Evolutionary conservation across 2,113 vertebrate genomes (phyloP).

Genomic region (Equus quagga): DNA sequence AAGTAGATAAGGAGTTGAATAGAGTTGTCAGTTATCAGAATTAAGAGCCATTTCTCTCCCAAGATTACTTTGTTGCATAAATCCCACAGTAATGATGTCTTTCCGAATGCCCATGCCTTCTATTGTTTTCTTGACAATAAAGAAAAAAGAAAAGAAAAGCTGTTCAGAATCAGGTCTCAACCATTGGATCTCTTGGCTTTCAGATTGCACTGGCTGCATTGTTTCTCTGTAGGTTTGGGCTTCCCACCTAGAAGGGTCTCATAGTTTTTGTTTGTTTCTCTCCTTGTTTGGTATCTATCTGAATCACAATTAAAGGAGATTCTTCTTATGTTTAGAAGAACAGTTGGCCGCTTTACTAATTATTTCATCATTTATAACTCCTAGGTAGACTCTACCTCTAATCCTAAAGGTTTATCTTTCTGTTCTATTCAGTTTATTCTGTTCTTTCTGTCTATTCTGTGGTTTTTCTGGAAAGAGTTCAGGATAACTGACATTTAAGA

Average conservation of each 20-base stretch:
- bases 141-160: background rate
- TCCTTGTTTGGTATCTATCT: background rate
- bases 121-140: background rate
- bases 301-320: conserved; percentile 29
- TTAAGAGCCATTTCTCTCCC: conserved; percentile 30
- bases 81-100: background rate
- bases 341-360: background rate
- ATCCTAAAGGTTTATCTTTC: background rate
- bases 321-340: conserved; percentile 34
- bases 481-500: background rate
- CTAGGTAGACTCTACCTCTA: background rate
- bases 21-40: conserved; percentile 1
- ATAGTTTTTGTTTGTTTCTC: background rate
- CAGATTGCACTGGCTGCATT: background rate
- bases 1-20: background rate
- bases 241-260: background rate
- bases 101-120: background rate
- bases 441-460: too few species aligned
- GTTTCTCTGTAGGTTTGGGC: background rate
- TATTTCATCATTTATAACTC: background rate
- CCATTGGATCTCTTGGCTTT: background rate
- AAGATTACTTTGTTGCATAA: conserved; percentile 21
- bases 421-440: background rate
- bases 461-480: background rate
- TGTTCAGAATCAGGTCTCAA: background rate